Conservation (phyloP, 2,888 invertebrate species). For the Epirrhoe tristata region DNA sequence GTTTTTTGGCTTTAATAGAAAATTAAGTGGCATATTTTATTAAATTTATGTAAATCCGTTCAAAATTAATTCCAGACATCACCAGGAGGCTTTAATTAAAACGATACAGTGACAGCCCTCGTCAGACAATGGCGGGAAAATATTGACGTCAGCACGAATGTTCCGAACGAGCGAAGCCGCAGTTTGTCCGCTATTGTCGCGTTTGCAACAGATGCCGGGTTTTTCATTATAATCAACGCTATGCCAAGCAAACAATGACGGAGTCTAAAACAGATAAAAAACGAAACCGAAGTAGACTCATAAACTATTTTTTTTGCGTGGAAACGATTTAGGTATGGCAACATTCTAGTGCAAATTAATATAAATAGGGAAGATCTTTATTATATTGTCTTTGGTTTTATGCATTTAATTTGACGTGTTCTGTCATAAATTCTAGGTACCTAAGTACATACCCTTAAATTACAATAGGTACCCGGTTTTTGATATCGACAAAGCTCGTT, state of each 20-base stretch:
- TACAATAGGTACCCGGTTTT: neutral
- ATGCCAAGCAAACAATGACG: conserved; percentile 21
- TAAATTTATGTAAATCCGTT: conserved; percentile 1
- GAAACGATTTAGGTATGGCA: neutral
- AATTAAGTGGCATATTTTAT: neutral
- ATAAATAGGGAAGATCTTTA: neutral
- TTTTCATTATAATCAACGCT: conserved; percentile 36
- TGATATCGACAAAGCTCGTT: neutral
- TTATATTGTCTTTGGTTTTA: neutral
- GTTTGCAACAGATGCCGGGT: conserved; percentile 29
- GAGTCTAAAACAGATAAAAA: conserved; percentile 14
- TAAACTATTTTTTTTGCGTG: neutral
- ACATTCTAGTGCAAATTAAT: neutral
- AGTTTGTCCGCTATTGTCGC: conserved; percentile 29
- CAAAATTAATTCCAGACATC: conserved; percentile 3
- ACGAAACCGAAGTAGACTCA: neutral
- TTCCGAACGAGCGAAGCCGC: conserved; percentile 38
- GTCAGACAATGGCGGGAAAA: conserved; percentile 64
- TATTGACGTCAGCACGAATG: conserved; percentile 59
- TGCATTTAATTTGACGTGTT: neutral
- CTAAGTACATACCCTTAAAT: neutral
- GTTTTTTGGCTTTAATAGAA: neutral
- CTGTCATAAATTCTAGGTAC: neutral
- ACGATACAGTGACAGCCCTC: conserved; percentile 55
- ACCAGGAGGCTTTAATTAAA: conserved; percentile 29